phyloP scores from a whole-genome alignment of 2,797 vertebrate genomes.

The Pteronotus mesoamericanus region DNA sequence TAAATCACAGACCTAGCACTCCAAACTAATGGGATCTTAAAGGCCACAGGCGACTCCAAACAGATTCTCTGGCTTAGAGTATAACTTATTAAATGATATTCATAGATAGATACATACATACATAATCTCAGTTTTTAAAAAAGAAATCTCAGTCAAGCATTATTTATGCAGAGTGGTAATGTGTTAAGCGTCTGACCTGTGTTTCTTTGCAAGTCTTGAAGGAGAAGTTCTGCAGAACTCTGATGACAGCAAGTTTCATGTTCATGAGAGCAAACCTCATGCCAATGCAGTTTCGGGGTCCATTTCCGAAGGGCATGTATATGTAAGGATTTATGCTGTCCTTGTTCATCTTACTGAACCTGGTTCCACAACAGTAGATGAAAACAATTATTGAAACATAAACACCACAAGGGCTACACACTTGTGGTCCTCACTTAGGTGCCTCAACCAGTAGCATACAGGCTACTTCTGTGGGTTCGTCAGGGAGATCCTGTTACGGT shows the following conservation, averaged over 20 bases:
- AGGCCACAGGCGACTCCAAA: neutral
- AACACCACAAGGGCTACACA: neutral
- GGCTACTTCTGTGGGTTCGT: neutral
- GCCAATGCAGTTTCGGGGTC: slow-evolving; percentile 90
- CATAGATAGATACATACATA: too few relatives aligned
- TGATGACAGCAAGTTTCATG: slow-evolving; percentile 83
- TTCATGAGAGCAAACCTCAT: slow-evolving; percentile 87
- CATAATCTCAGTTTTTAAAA: neutral
- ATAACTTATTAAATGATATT: neutral
- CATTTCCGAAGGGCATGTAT: slow-evolving; percentile 89
- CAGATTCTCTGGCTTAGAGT: neutral
- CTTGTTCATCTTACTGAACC: slow-evolving; percentile 89
- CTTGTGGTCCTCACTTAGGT: neutral
- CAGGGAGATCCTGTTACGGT: neutral
- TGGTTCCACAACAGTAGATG: neutral
- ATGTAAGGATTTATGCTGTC: slow-evolving; percentile 81
- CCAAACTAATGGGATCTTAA: neutral
- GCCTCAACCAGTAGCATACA: neutral
- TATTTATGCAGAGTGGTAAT: fast-evolving
- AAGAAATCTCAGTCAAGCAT: neutral
- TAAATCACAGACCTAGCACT: neutral
- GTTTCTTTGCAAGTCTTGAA: slow-evolving; percentile 89
- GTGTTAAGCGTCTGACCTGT: slow-evolving; percentile 73
- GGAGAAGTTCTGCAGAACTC: slow-evolving; percentile 86
- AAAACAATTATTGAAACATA: neutral